Evolutionary conservation across 2,797 vertebrate genomes (phyloP), one percentile per base, ranked within the genome.

Genomic region (Silurus aristotelis): DNA sequence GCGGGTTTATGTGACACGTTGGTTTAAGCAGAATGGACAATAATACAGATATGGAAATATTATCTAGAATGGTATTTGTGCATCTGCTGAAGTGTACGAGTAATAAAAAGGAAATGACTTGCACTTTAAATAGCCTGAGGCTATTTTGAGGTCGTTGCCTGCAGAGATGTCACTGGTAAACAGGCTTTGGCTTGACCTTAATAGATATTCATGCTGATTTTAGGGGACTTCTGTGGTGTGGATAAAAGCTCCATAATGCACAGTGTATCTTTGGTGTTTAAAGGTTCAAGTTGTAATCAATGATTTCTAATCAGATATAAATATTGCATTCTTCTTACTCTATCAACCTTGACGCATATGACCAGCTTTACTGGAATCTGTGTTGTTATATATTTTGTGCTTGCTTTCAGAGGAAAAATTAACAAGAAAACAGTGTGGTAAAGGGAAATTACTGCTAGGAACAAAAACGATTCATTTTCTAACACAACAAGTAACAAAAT

Each of bases 1-100:
- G 87, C 83, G 56, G 78, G 83, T 43, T 84, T 64, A 64, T n/a
- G 73, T 87, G 87, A 76, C 72, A 82, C 52, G 48, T 84, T 72
- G 73, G 31, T 68, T 83, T 78, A 79, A 38, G 82, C 46, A 56
- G 25, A 64, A 68, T 55, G 25, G 84, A 55, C 14, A 72, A 58
- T 46, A 46, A 48, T n/a, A 84, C 6, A 52, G 8, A n/a, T n/a
- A 46, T 22, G 22, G 48, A 66, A 31, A 31, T 75, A 19, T 52
- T 70, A 58, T 55, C 48, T 72, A 22, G 1, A 38, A 14, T 20
- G n/a, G 19, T 77, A 9, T 6, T 6, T 70, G 19, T 9, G 3
- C 66, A 38, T 22, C 52, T n/a, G 27, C 3, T 19, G 27, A 79
- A 79, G 20, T 79, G 12, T 17, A 64, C 27, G 56, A 27, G 17